Percentiles rank a stretch among this genome's conserved stretches.
phyloP scores from a whole-genome alignment of 1,140 invertebrate genomes.

The Drosophila santomea region DNA sequence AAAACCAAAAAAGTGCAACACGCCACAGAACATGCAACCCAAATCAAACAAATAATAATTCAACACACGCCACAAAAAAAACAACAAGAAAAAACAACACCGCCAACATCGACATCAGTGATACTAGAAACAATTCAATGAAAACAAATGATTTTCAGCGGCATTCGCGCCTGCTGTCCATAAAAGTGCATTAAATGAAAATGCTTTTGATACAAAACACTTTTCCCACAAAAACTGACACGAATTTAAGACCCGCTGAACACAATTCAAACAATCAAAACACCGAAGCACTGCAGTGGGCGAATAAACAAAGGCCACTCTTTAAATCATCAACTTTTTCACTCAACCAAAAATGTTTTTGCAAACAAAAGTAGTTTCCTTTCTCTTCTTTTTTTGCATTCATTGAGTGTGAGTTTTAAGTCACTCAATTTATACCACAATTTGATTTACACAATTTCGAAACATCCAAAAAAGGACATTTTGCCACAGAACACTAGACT shows the following conservation, averaged over 20 bases:
- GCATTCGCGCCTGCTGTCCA: constrained; percentile 6
- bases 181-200: constrained; percentile 38
- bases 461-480: constrained; percentile 3
- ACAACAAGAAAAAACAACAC: constrained; percentile 25
- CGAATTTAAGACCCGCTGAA: constrained; percentile 32
- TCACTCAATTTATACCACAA: background rate
- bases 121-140: constrained; percentile 32
- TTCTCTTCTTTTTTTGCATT: constrained; percentile 10
- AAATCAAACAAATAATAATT: constrained; percentile 66
- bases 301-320: constrained; percentile 28
- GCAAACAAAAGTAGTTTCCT: constrained; percentile 11
- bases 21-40: constrained; percentile 48
- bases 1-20: constrained; percentile 46
- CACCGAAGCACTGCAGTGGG: background rate
- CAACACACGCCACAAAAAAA: constrained; percentile 38
- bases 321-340: constrained; percentile 34
- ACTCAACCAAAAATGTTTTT: constrained; percentile 9
- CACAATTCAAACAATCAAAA: constrained; percentile 29
- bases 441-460: background rate
- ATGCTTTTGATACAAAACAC: constrained; percentile 42
- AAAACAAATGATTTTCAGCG: constrained; percentile 42
- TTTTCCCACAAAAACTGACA: constrained; percentile 47
- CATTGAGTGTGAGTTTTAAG: constrained; percentile 13
- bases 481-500: background rate
- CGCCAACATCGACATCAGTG: constrained; percentile 40